Conservation (phyloP, 2,797 vertebrate species). For the Varecia variegata region DNA sequence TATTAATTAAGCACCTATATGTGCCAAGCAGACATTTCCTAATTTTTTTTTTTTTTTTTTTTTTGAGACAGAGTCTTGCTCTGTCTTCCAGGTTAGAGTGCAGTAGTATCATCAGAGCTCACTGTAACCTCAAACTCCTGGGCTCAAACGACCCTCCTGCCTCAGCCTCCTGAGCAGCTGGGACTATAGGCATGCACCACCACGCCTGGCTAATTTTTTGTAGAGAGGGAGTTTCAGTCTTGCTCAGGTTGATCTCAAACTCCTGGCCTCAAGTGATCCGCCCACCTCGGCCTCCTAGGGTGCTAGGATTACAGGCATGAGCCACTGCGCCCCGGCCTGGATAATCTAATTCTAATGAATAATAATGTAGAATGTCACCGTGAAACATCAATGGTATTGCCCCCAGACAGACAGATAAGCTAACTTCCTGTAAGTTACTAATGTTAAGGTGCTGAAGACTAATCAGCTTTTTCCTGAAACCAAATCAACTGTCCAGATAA, state of each 20-base stretch:
- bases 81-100: neutral
- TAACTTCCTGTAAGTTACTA: neutral
- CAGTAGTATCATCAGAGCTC: neutral
- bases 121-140: neutral
- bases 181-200: neutral
- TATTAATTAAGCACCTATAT: neutral
- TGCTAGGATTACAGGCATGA: neutral
- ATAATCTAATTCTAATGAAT: neutral
- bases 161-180: neutral
- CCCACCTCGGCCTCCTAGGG: neutral
- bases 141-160: neutral
- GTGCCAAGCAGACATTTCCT: neutral
- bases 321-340: neutral
- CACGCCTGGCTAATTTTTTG: neutral
- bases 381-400: neutral
- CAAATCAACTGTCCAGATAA: neutral
- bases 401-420: neutral
- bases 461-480: constrained; percentile 22
- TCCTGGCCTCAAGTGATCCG: neutral
- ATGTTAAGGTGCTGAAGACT: neutral
- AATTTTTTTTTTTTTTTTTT: neutral
- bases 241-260: neutral
- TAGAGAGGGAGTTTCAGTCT: neutral
- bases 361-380: neutral
- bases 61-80: neutral